These are phyloP conservation scores for Anthonomus grandis DNA, from an alignment of 1,140 invertebrate genomes.

Conservation along the genomic window DNA sequence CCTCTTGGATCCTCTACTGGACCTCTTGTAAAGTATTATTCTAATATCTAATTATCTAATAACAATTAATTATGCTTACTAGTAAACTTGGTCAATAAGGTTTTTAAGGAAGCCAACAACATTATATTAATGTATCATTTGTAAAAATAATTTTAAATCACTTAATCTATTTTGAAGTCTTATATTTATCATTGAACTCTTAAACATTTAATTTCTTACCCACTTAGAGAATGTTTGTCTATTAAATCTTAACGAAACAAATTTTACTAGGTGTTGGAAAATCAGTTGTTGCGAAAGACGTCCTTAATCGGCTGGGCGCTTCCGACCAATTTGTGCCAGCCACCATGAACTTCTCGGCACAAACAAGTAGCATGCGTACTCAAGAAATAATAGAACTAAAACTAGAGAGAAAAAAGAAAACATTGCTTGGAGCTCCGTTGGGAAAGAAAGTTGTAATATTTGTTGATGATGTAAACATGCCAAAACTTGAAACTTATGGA, in stretches of 20 bases:
- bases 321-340: constrained; percentile 66
- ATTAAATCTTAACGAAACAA: constrained; percentile 3
- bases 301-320: constrained; percentile 63
- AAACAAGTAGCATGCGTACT: constrained; percentile 77
- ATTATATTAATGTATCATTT: no score
- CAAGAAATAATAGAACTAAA: constrained; percentile 78
- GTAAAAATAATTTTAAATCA: neutral
- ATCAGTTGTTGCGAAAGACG: constrained; percentile 74
- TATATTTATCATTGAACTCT: no score
- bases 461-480: constrained; percentile 94
- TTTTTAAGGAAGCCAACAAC: no score
- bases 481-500: constrained; percentile 77
- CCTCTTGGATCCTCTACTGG: no score
- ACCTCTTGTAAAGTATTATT: no score
- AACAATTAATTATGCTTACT: no score
- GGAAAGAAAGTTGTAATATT: constrained; percentile 82
- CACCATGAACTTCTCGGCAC: constrained; percentile 83
- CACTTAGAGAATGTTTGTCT: neutral
- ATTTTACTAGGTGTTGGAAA: constrained; percentile 75
- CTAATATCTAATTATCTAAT: no score
- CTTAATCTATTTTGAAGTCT: no score
- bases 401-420: constrained; percentile 78
- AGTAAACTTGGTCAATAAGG: no score
- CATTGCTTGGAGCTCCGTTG: constrained; percentile 76
- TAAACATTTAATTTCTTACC: constrained; percentile 1